Conservation (phyloP, 2,888 invertebrate genomes). For the Erebia palarica region DNA sequence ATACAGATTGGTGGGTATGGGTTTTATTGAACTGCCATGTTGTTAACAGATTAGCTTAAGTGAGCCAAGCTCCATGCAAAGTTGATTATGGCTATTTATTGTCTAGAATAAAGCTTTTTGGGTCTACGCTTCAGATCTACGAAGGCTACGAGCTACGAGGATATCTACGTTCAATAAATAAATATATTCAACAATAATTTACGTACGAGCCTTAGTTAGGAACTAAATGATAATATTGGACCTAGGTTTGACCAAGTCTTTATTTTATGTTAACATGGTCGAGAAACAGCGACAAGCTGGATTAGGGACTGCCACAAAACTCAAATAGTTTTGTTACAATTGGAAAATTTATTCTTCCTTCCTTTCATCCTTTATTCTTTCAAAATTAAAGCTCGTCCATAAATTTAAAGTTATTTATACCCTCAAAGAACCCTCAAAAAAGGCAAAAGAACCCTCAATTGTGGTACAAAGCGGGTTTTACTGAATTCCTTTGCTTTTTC, state of each 20-base stretch:
- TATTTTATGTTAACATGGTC: constrained; percentile 1
- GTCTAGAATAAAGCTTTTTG: too few species aligned
- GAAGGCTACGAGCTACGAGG: background rate
- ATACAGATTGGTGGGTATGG: too few species aligned
- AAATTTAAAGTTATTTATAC: constrained; percentile 17
- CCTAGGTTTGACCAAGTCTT: background rate
- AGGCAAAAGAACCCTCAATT: constrained; percentile 41
- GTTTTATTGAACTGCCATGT: too few species aligned
- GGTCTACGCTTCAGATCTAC: background rate
- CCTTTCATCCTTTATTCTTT: constrained; percentile 5
- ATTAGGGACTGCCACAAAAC: background rate
- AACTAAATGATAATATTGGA: background rate
- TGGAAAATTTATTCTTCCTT: too few species aligned
- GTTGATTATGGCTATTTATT: too few species aligned
- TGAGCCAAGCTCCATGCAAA: too few species aligned
- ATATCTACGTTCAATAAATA: background rate
- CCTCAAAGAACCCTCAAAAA: constrained; percentile 41
- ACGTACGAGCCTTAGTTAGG: background rate
- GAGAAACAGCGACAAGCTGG: constrained; percentile 5
- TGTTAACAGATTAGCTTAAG: too few species aligned
- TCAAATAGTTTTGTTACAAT: background rate
- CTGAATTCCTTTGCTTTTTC: constrained; percentile 40
- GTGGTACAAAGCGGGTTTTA: constrained; percentile 42
- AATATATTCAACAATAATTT: background rate
- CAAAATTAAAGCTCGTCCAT: background rate